Evolutionary conservation across 2,113 vertebrate genomes (phyloP).

Genomic region (Rhombomys opimus): DNA sequence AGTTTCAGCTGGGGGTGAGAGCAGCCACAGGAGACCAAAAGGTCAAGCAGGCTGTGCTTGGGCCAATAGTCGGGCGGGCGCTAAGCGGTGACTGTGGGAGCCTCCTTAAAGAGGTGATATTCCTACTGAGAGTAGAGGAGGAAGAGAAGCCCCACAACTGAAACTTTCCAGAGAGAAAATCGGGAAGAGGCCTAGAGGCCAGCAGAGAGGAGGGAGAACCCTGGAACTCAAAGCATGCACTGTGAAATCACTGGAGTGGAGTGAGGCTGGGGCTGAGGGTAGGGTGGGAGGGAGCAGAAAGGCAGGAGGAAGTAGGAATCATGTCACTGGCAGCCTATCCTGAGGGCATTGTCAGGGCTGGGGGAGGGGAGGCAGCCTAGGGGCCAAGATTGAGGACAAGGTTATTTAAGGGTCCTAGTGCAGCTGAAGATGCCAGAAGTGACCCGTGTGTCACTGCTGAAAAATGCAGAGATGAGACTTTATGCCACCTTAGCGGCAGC

Average conservation of each 20-base stretch:
- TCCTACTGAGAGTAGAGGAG: slow-evolving; percentile 17
- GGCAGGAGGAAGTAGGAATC: background rate
- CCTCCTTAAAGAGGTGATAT: background rate
- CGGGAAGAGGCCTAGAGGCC: background rate
- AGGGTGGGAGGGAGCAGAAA: background rate
- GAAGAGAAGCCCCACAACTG: background rate
- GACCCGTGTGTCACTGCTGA: background rate
- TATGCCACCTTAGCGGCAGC: background rate
- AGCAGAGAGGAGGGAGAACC: background rate
- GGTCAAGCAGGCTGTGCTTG: background rate
- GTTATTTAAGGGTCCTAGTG: background rate
- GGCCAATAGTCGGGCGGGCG: background rate
- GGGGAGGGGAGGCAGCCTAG: background rate
- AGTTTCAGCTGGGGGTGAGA: background rate
- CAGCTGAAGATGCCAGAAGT: background rate
- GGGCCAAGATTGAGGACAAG: background rate
- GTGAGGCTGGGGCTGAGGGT: background rate
- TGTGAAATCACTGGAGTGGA: background rate
- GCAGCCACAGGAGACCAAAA: background rate
- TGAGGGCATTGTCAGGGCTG: background rate
- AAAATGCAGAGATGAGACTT: background rate
- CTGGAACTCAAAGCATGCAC: slow-evolving; percentile 24
- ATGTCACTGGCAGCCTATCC: background rate
- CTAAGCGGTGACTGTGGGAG: background rate
- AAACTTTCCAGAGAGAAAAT: background rate